These are phyloP conservation scores for Adrianichthys oophorus DNA, from an alignment of 2,797 vertebrate genomes.

Conservation along the genomic window DNA sequence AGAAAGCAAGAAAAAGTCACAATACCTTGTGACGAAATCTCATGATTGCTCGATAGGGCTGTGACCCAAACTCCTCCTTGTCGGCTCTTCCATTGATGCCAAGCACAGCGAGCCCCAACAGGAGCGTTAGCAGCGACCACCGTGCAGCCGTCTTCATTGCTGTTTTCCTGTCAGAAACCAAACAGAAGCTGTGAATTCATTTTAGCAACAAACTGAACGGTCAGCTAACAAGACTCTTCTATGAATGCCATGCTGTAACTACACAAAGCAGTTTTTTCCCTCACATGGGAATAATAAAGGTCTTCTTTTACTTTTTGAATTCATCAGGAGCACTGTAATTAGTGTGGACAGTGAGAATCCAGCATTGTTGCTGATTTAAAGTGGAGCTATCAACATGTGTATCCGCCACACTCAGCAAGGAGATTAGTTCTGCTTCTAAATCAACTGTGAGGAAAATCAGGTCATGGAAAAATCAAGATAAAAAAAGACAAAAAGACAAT, in stretches of 20 bases:
- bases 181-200: slow-evolving; percentile 48
- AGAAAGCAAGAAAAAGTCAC: slow-evolving; percentile 38
- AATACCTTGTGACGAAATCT: slow-evolving; percentile 95
- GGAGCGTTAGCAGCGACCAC: slow-evolving; percentile 76
- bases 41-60: slow-evolving; percentile 82
- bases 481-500: slow-evolving; percentile 66
- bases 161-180: slow-evolving; percentile 79
- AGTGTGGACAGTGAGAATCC: slow-evolving; percentile 64
- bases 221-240: too few species aligned
- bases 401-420: slow-evolving; percentile 35
- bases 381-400: slow-evolving; percentile 71
- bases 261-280: too few species aligned
- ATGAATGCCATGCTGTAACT: too few species aligned
- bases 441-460: slow-evolving; percentile 73
- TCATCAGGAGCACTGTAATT: slow-evolving; percentile 73
- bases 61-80: slow-evolving; percentile 79
- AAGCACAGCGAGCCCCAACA: slow-evolving; percentile 78
- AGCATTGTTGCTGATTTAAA: slow-evolving; percentile 68
- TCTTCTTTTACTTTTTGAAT: slow-evolving; percentile 21
- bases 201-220: slow-evolving; percentile 22
- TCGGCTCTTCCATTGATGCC: slow-evolving; percentile 78
- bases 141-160: slow-evolving; percentile 82
- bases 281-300: too few species aligned
- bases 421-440: slow-evolving; percentile 77
- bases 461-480: slow-evolving; percentile 72